Conservation (phyloP, 2,797 vertebrate species). For the Uromys caudimaculatus region DNA sequence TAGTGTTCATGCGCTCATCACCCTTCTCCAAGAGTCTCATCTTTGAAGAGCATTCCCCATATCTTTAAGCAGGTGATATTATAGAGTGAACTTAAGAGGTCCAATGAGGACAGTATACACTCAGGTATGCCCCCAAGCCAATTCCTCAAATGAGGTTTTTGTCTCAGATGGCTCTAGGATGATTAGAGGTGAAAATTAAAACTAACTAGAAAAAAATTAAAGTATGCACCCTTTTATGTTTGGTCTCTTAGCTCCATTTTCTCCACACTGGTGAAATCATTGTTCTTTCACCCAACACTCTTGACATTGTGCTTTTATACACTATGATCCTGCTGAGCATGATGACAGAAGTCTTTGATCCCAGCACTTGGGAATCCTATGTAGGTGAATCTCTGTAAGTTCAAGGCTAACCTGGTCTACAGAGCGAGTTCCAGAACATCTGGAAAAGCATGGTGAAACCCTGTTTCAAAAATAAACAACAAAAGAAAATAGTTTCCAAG, state of each 20-base stretch:
- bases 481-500: not conserved
- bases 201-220: not conserved
- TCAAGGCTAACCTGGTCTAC: not conserved
- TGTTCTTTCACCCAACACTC: not conserved
- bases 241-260: not conserved
- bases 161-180: not conserved
- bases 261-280: not conserved
- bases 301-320: not conserved
- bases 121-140: not conserved
- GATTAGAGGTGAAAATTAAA: not conserved
- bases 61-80: not conserved
- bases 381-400: not conserved
- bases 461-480: not conserved
- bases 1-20: not conserved
- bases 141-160: not conserved
- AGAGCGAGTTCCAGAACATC: not conserved
- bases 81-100: not conserved
- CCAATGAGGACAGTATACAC: not conserved
- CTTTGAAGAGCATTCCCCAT: not conserved
- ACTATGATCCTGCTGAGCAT: not conserved
- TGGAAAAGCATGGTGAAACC: not conserved
- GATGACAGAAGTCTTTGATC: not conserved
- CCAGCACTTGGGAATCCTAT: not conserved
- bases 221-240: not conserved
- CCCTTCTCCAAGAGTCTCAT: not conserved